Evolutionary conservation across 2,113 vertebrate genomes (phyloP), one percentile per base, ranked within the genome.

Genomic region (Seriola dumerili): DNA sequence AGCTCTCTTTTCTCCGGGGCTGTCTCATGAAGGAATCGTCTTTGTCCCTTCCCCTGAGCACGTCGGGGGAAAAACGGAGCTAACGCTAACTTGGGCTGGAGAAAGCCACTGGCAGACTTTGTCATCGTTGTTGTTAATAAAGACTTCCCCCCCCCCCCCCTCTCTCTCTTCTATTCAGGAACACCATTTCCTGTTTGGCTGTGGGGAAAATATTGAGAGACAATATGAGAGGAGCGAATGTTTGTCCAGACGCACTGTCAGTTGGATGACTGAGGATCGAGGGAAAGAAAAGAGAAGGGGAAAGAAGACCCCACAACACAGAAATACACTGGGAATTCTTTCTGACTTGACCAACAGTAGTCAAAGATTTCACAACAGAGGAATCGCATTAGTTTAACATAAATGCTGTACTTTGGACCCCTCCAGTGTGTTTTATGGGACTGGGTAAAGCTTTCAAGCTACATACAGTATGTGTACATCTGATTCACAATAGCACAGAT

Each of bases 1-100:
- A 89, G 72, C 89, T 90, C 85, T 89, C 87, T 88, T 88, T 92
- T 92, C 86, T 91, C 76, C 68, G 62, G 29, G 81, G 74, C 90
- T 94, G 89, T 92, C 93, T 94, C 92, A 90, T 93, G 90, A 93
- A 92, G 89, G 87, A 89, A 89, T 87, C 91, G 78, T 94, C 95
- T 96, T 96, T 96, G 95, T 96, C 94, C 84, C 71, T 73, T 70
- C 63, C 74, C 65, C 55, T n/a, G 89, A 94, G 88, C 90, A 81
- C 85, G 85, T 92, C 80, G 83, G 83, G 71, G 92, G 87, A 70
- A 84, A 91, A 90, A 93, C 65, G 74, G 63, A 63, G 80, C 92
- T 83, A 88, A 85, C 19, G 62, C 84, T 85, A 89, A 77, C 81
- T 55, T 61, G 80, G 74, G 70, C 36, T 34, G 83, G 67, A 84